Evolutionary conservation across 2,113 vertebrate species (phyloP), one percentile per base, ranked within the genome.

Genomic region (Ictalurus punctatus): DNA sequence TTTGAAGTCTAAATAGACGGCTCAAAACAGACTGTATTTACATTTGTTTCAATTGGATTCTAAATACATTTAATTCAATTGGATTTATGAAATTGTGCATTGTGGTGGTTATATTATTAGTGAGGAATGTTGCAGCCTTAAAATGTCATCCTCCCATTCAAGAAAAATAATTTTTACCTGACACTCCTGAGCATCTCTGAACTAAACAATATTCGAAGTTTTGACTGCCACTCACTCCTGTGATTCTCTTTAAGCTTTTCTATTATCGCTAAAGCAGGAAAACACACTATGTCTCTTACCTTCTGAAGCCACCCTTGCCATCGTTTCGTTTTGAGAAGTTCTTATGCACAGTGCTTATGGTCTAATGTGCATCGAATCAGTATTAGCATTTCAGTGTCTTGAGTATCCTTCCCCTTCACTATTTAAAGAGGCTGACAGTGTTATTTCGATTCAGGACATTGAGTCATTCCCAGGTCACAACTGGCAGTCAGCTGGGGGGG

Each of bases 391-490:
- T 93, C 92, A 87, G 79, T 91, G 92, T 92, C 92, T 94, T 91
- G 92, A 93, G 86, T 93, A 90, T 92, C 91, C 87, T 84, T 86
- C 92, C 92, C 86, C 48, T 34, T 83, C 93, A 93, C 94, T 96
- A 96, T 96, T 96, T 96, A 95, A 90, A 95, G 95, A 84, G 80
- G 54, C 78, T 83, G 59, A 87, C 83, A 52, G 78, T 85, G 79
- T 92, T 92, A 90, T 89, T 67, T 92, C 65, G 87, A 94, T 93
- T 86, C 84, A 86, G 88, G n/a, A 89, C 86, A 86, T 89, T 91
- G 90, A 93, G 93, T 90, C 90, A 89, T 87, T 90, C 90, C 87
- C 88, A 91, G 90, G 93, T 92, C 92, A 94, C 92, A 93, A 88
- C 85, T 93, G 92, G 87, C 78, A 85, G 87, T 88, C 86, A 79